Evolutionary conservation across 2,113 vertebrate genomes (phyloP).

Genomic region (Rhinopithecus roxellana): DNA sequence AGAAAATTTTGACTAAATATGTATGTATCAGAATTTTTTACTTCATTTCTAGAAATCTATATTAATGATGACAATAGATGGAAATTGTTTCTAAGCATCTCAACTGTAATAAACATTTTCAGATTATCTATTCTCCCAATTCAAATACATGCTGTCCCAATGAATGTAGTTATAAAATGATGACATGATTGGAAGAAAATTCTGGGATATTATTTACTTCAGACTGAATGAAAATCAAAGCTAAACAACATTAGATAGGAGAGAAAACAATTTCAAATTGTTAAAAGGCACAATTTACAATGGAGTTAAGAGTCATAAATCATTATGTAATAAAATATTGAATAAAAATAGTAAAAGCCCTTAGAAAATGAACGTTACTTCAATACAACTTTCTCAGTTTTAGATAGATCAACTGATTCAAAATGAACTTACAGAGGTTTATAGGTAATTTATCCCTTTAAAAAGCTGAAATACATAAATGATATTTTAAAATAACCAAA

Average conservation of each 20-base stretch:
- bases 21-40: neutral
- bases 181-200: conserved; percentile 45
- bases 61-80: neutral
- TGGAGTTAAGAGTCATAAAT: conserved; percentile 49
- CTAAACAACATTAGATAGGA: neutral
- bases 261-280: conserved; percentile 50
- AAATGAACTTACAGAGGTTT: conserved; percentile 7
- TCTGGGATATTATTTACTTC: conserved; percentile 51
- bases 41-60: neutral
- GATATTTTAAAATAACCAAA: neutral
- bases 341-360: conserved; percentile 25
- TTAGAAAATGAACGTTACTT: conserved; percentile 49
- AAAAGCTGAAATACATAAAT: conserved; percentile 10
- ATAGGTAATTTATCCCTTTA: conserved; percentile 20
- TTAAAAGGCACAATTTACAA: conserved; percentile 55
- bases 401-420: conserved; percentile 3
- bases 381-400: conserved; percentile 5
- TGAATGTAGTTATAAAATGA: neutral
- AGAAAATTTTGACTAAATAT: neutral
- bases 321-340: conserved; percentile 49
- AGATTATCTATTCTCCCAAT: neutral
- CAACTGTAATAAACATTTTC: neutral
- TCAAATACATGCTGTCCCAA: neutral
- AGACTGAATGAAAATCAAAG: conserved; percentile 54
- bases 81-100: neutral